phyloP scores from a whole-genome alignment of 2,113 vertebrate genomes.

The Entomyzon cyanotis region DNA sequence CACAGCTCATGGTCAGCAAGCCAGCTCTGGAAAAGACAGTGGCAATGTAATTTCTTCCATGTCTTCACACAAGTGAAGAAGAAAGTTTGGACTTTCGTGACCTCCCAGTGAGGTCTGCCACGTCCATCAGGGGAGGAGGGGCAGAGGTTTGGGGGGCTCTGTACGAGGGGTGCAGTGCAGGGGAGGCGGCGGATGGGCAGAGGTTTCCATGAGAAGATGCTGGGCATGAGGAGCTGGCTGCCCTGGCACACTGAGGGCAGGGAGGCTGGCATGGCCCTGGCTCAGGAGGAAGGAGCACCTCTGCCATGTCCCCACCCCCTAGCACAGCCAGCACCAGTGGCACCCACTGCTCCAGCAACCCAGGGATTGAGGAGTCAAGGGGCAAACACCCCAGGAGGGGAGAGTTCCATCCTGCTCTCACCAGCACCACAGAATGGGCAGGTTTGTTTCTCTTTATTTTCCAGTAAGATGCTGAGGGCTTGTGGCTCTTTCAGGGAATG shows the following conservation, averaged over 20 bases:
- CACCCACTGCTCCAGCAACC: neutral
- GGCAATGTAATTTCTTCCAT: neutral
- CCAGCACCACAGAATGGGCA: neutral
- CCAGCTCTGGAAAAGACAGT: neutral
- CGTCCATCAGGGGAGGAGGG: neutral
- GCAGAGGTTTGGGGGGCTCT: neutral
- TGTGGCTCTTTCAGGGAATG: neutral
- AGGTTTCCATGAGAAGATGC: neutral
- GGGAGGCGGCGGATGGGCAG: neutral
- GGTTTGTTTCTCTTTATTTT: neutral
- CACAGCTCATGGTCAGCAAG: neutral
- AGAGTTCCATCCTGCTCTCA: neutral
- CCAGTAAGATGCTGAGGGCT: neutral
- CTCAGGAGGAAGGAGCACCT: neutral
- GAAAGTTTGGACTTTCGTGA: neutral
- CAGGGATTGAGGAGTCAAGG: fast-evolving
- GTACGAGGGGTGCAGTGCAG: fast-evolving
- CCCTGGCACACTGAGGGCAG: neutral
- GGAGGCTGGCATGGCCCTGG: no score
- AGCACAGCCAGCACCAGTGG: neutral
- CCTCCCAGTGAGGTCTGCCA: neutral
- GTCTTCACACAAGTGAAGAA: neutral
- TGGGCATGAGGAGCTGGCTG: neutral
- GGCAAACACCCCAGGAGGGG: neutral
- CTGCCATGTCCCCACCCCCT: neutral